Evolutionary conservation across 2,888 invertebrate genomes (phyloP), one percentile per base, ranked within the genome.

Genomic region (Teleiodes luculella): DNA sequence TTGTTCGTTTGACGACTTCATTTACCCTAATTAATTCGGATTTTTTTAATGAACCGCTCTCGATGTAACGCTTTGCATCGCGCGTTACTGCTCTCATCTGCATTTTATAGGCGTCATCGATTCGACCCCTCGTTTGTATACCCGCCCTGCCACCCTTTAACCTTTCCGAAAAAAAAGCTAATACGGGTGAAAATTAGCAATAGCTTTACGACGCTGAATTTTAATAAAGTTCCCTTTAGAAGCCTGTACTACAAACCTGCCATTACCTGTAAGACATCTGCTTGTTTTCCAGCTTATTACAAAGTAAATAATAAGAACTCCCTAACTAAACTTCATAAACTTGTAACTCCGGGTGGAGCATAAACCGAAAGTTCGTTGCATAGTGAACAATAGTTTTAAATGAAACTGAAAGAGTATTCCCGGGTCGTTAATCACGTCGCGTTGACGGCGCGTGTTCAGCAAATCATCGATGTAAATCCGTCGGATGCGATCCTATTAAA

Each of bases 1-100:
- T 60, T 66, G 67, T 64, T 65, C 68, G 66, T 68, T 72, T 76
- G 72, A 76, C 68, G 74, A 75, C 74, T 76, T 72, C 70, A 76
- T 76, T 71, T 66, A 57, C 53, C 68, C 68, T 78, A 76, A 77
- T 78, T 78, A 76, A 77, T 78, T 77, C 68, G 62, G 65, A 62
- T 71, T 70, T 73, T 73, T 75, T 67, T 66, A 66, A 73, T 74
- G 56, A 65, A 63, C 64, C 61, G 56, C 57, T 51, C 52, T 52
- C 37, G 35, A 36, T 46, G 39, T 43, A 41, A 30, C 50, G 43
- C 52, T 45, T 46, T 37, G 30, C 54, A 54, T n/a, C 43, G 48
- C n/a, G 46, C 16, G 45, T 55, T 33, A 52, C 37, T 48, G 49
- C 55, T 47, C 39, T 48, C 55, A 49, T 55, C 48, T 55, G 55